A percentile compares a stretch with the other conserved stretches of the same genome.
Conservation (phyloP, 2,113 vertebrate genomes). For the Xyliphius kryptos region DNA sequence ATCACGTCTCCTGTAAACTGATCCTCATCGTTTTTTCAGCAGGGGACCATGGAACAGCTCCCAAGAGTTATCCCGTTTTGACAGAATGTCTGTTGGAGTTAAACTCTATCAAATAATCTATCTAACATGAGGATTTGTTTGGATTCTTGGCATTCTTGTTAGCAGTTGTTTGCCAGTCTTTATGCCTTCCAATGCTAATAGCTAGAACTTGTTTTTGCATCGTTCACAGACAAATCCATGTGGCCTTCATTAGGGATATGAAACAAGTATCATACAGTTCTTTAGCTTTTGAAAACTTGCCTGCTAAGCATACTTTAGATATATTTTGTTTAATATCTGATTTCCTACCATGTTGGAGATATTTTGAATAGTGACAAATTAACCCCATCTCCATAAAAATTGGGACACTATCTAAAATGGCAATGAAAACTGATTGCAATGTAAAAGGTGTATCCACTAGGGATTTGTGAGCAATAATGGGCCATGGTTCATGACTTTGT, state of each 20-base stretch:
- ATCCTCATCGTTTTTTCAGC: conserved; percentile 14
- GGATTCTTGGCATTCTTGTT: conserved; percentile 41
- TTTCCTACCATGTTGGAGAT: not conserved
- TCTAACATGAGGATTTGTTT: not conserved
- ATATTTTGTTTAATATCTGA: not conserved
- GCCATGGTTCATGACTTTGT: too few species aligned
- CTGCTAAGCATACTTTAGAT: not conserved
- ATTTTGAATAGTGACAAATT: too few species aligned
- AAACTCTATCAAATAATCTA: not conserved
- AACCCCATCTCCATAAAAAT: too few species aligned
- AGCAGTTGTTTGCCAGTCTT: conserved; percentile 48
- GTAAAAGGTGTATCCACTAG: too few species aligned
- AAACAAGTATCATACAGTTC: not conserved
- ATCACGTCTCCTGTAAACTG: conserved; percentile 9
- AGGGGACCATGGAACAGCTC: conserved; percentile 1
- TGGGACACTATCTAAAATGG: too few species aligned
- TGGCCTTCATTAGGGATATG: conserved; percentile 50
- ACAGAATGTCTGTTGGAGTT: conserved; percentile 7
- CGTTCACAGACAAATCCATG: conserved; percentile 55
- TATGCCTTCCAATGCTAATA: conserved; percentile 42
- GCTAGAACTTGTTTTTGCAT: conserved; percentile 52
- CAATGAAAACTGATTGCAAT: too few species aligned
- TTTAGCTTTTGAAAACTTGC: not conserved
- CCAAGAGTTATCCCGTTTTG: not conserved
- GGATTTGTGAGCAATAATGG: too few species aligned